Conservation (phyloP, 2,797 vertebrate species). For the Rachycentron canadum region DNA sequence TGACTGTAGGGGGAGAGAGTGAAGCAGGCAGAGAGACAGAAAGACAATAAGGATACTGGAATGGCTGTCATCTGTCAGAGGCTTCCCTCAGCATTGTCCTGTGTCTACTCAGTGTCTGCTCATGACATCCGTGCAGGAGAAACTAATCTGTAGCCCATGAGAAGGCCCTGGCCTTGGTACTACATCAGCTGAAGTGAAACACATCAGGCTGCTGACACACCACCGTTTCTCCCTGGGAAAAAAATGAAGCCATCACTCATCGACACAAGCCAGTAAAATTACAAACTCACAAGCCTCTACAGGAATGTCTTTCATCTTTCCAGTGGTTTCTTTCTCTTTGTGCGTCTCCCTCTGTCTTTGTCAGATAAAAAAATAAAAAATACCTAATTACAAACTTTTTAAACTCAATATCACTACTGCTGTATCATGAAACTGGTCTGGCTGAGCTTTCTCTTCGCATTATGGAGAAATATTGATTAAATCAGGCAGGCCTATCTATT, state of each 20-base stretch:
- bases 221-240: conserved; percentile 58
- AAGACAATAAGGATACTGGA: conserved; percentile 67
- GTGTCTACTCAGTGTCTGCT: conserved; percentile 69
- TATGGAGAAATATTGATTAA: conserved; percentile 42
- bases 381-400: conserved; percentile 24
- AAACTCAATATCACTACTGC: conserved; percentile 16
- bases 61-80: conserved; percentile 72
- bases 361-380: conserved; percentile 43
- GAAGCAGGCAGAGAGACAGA: conserved; percentile 39
- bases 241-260: conserved; percentile 81
- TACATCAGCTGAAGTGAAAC: conserved; percentile 77
- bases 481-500: conserved; percentile 49
- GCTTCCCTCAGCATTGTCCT: conserved; percentile 64
- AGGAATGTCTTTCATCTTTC: conserved; percentile 68
- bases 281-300: conserved; percentile 64
- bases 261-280: conserved; percentile 65
- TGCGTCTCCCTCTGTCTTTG: conserved; percentile 41
- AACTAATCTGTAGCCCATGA: conserved; percentile 71
- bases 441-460: conserved; percentile 40
- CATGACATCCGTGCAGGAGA: conserved; percentile 64
- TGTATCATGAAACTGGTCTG: conserved; percentile 36
- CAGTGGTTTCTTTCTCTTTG: conserved; percentile 26
- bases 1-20: conserved; percentile 23
- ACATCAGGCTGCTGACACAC: conserved; percentile 72
- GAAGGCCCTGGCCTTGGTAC: conserved; percentile 73